Percentiles rank a stretch among this genome's conserved stretches.
phyloP scores from a whole-genome alignment of 2,113 vertebrate species.

The Heterochromis multidens region DNA sequence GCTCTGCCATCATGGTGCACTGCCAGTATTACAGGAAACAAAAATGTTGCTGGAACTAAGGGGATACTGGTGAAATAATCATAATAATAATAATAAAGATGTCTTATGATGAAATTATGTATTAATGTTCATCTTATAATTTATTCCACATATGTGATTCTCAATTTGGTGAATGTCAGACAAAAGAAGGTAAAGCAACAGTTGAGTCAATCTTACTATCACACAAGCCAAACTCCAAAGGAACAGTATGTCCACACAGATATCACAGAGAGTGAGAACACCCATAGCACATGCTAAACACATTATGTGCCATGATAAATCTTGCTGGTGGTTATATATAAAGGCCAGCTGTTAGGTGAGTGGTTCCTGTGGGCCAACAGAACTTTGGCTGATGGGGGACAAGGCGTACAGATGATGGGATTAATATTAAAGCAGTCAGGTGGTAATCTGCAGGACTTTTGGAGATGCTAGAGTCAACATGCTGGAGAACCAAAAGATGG shows the following conservation, averaged over 20 bases:
- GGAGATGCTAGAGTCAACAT: not conserved
- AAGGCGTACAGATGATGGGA: conserved; percentile 37
- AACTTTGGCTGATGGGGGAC: not conserved
- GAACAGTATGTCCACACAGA: not conserved
- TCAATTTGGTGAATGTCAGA: not conserved
- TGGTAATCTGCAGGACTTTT: conserved; percentile 33
- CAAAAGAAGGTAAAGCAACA: not conserved
- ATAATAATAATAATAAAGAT: not conserved
- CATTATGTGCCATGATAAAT: conserved; percentile 16
- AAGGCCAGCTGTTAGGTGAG: conserved; percentile 55
- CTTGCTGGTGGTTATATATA: conserved; percentile 4
- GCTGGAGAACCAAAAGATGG: not conserved
- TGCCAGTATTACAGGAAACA: not conserved
- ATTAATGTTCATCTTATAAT: not conserved
- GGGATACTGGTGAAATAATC: not conserved
- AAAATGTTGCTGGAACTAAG: not conserved
- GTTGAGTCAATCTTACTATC: not conserved
- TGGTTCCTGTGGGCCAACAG: not conserved
- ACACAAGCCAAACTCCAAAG: not conserved
- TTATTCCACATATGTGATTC: not conserved
- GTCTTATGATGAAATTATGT: not conserved
- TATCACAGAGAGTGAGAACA: not conserved
- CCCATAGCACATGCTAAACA: not conserved
- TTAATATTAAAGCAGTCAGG: conserved; percentile 14
- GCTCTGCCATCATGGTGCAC: not conserved